Percentiles rank a stretch among this genome's conserved stretches.
Conservation (phyloP, 2,113 vertebrate genomes). For the Petrocephalus microphthalmus region DNA sequence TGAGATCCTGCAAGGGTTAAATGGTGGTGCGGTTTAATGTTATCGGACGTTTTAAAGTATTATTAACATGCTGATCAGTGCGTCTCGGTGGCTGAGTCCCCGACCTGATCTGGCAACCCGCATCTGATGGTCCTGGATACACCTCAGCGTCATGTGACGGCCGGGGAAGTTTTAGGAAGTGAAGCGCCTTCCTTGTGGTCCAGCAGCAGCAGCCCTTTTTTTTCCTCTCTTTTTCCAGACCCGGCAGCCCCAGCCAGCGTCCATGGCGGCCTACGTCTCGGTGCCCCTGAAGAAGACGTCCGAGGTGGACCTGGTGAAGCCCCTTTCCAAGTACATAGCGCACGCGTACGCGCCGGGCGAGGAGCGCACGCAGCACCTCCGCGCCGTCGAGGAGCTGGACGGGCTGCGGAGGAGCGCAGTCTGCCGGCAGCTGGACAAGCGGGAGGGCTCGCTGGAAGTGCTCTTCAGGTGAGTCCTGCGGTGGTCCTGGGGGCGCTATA, state of each 20-base stretch:
- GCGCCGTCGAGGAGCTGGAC: conserved; percentile 86
- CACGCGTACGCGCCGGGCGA: conserved; percentile 72
- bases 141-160: neutral
- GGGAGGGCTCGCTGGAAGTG: conserved; percentile 82
- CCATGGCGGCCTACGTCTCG: conserved; percentile 91
- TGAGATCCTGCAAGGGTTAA: neutral
- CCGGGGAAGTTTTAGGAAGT: conserved; percentile 58
- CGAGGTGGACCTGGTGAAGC: conserved; percentile 85
- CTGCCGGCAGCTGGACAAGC: conserved; percentile 87
- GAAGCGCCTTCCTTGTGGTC: conserved; percentile 25
- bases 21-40: neutral
- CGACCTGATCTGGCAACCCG: neutral
- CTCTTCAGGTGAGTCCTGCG: conserved; percentile 65
- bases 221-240: conserved; percentile 14
- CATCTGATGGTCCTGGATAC: neutral
- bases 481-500: no score
- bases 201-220: neutral
- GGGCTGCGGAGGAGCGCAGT: conserved; percentile 81
- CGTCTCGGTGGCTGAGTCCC: neutral
- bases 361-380: conserved; percentile 77
- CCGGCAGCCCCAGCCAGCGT: conserved; percentile 33
- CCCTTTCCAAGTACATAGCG: conserved; percentile 82
- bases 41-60: neutral
- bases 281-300: conserved; percentile 90
- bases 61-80: neutral